A percentile compares a stretch with the other conserved stretches of the same genome.
Conservation (phyloP, 1,140 invertebrate genomes). For the Carposina sasakii region DNA sequence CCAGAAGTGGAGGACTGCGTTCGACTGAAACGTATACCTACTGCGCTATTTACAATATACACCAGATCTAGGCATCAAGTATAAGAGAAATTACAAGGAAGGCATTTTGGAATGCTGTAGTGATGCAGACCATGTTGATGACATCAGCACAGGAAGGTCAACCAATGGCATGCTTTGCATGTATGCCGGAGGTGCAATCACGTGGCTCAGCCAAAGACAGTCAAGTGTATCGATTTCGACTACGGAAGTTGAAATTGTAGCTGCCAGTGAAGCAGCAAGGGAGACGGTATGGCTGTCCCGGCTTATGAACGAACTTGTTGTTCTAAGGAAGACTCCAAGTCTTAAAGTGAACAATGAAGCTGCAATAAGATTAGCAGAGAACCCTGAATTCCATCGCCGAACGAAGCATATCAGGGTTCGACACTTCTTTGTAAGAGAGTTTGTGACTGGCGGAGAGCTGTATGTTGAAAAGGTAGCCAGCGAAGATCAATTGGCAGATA, state of each 20-base stretch:
- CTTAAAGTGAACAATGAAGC: constrained; percentile 23
- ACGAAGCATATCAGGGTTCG: constrained; percentile 55
- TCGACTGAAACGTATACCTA: too few relatives aligned
- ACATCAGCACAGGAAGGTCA: constrained; percentile 35
- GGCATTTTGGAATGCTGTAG: constrained; percentile 38
- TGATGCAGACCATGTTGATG: constrained; percentile 47
- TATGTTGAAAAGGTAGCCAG: constrained; percentile 1
- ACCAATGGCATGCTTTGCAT: constrained; percentile 34
- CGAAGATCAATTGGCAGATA: constrained; percentile 8
- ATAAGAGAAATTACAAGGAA: too few relatives aligned
- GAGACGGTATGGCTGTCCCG: constrained; percentile 49
- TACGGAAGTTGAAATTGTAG: constrained; percentile 63
- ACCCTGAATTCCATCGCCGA: constrained; percentile 41
- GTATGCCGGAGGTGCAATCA: constrained; percentile 34
- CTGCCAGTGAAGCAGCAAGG: constrained; percentile 44
- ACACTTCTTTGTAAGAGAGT: constrained; percentile 47
- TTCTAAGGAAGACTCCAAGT: too few relatives aligned
- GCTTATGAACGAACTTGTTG: background rate
- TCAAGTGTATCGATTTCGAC: constrained; percentile 38
- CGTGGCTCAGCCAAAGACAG: constrained; percentile 42
- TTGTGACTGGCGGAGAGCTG: constrained; percentile 24
- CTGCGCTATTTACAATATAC: too few relatives aligned
- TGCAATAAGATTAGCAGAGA: constrained; percentile 30
- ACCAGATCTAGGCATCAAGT: too few relatives aligned
- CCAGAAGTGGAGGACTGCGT: too few relatives aligned